Percentiles rank a stretch among this genome's conserved stretches.
phyloP scores from a whole-genome alignment of 2,797 vertebrate genomes.

The Parotocinclus haroldoi region DNA sequence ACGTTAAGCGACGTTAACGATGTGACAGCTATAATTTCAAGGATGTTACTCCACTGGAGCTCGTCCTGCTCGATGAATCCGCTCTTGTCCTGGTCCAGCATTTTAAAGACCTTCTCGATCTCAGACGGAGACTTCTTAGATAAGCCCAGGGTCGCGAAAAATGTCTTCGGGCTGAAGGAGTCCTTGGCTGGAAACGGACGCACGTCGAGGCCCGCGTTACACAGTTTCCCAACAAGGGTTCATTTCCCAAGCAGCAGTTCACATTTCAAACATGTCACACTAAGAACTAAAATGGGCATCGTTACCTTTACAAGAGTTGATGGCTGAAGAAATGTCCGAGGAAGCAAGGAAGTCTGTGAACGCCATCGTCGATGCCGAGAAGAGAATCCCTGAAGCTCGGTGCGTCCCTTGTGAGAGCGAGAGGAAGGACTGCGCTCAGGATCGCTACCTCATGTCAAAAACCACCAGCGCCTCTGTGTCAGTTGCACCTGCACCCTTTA shows the following conservation, averaged over 20 bases:
- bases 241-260: no score
- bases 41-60: slow-evolving; percentile 68
- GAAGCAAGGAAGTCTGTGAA: slow-evolving; percentile 80
- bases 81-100: slow-evolving; percentile 78
- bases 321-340: slow-evolving; percentile 80
- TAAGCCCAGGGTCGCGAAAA: slow-evolving; percentile 74
- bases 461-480: slow-evolving; percentile 62
- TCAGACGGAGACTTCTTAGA: slow-evolving; percentile 68
- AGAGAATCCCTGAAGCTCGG: slow-evolving; percentile 26
- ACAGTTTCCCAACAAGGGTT: no score
- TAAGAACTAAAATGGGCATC: neutral
- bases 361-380: slow-evolving; percentile 68
- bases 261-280: no score
- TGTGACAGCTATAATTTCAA: neutral
- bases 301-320: slow-evolving; percentile 88
- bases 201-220: neutral
- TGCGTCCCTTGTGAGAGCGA: slow-evolving; percentile 30
- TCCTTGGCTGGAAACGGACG: slow-evolving; percentile 68
- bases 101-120: slow-evolving; percentile 73
- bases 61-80: slow-evolving; percentile 78
- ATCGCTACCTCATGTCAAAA: slow-evolving; percentile 56
- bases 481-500: slow-evolving; percentile 57
- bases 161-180: slow-evolving; percentile 74
- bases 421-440: slow-evolving; percentile 40
- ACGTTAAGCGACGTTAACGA: neutral